A percentile compares a stretch with the other conserved stretches of the same genome.
These are phyloP conservation scores for Caerostris darwini DNA, from an alignment of 1,140 invertebrate genomes.

Conservation along the genomic window DNA sequence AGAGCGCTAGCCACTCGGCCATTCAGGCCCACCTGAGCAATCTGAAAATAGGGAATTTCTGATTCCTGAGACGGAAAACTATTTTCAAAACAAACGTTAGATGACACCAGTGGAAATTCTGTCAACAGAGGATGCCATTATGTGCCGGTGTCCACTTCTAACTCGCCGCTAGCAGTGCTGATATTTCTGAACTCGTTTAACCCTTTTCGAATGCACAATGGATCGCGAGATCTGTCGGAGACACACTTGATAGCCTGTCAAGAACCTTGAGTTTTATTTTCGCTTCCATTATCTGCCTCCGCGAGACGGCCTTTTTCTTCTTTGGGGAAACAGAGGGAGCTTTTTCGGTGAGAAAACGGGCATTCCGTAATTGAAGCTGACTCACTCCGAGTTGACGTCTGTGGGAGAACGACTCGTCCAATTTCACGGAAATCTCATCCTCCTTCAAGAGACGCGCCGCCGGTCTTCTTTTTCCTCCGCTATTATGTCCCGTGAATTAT, in stretches of 20 bases:
- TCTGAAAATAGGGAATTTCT: too few relatives aligned
- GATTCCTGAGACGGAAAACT: too few relatives aligned
- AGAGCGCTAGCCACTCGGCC: too few relatives aligned
- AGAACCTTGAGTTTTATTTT: neutral
- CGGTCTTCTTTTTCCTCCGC: neutral
- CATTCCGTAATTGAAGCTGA: slow-evolving; percentile 23
- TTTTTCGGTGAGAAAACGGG: slow-evolving; percentile 20
- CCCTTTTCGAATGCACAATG: neutral
- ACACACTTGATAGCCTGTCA: neutral
- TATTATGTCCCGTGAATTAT: too few relatives aligned
- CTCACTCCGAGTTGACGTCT: neutral
- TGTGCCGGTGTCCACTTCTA: neutral
- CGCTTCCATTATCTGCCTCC: slow-evolving; percentile 3
- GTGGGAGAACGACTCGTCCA: neutral
- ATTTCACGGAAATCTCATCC: neutral
- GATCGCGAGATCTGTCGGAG: neutral
- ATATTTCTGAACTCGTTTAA: neutral
- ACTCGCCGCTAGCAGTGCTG: neutral
- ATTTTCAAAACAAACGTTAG: too few relatives aligned
- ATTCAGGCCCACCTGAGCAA: too few relatives aligned
- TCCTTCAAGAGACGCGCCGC: neutral
- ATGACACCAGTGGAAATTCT: too few relatives aligned
- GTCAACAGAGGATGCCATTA: too few relatives aligned
- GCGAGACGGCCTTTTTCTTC: neutral
- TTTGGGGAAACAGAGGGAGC: neutral